phyloP scores from a whole-genome alignment of 1,140 invertebrate species.

The Lysiphlebus fabarum region DNA sequence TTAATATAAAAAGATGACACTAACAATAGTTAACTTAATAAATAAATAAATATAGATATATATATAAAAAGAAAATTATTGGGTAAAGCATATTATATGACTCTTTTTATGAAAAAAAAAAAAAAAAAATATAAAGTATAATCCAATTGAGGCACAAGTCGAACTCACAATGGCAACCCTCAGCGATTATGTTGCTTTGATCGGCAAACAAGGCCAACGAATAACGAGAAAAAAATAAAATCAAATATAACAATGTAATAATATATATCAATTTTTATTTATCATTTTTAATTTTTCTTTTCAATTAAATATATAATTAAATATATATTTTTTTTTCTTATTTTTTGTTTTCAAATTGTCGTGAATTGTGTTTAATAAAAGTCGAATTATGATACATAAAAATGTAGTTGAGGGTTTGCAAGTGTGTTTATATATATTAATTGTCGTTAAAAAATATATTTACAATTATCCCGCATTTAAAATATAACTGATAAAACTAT shows the following conservation, averaged over 20 bases:
- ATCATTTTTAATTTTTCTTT: too few relatives aligned
- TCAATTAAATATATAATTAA: background rate
- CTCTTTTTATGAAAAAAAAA: conserved; percentile 2
- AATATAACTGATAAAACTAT: too few relatives aligned
- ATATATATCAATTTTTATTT: background rate
- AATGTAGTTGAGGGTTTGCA: too few relatives aligned
- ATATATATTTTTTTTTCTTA: conserved; percentile 21
- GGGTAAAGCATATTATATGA: background rate
- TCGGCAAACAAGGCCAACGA: conserved; percentile 24
- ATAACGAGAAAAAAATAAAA: background rate
- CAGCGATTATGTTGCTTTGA: conserved; percentile 24
- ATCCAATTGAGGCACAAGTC: conserved; percentile 25
- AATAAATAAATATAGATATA: too few relatives aligned
- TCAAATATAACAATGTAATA: conserved; percentile 9
- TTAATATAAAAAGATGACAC: too few relatives aligned
- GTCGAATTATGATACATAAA: too few relatives aligned
- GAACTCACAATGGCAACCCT: conserved; percentile 15
- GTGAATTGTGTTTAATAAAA: too few relatives aligned
- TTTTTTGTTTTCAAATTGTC: background rate
- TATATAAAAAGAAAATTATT: too few relatives aligned
- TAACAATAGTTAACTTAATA: too few relatives aligned
- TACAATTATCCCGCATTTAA: conserved; percentile 42
- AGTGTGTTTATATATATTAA: too few relatives aligned
- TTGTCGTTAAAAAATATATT: background rate
- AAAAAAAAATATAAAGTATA: background rate